Percentiles rank a stretch among this genome's conserved stretches.
Conservation (phyloP, 2,888 invertebrate species). For the Temnothorax ravouxi region DNA sequence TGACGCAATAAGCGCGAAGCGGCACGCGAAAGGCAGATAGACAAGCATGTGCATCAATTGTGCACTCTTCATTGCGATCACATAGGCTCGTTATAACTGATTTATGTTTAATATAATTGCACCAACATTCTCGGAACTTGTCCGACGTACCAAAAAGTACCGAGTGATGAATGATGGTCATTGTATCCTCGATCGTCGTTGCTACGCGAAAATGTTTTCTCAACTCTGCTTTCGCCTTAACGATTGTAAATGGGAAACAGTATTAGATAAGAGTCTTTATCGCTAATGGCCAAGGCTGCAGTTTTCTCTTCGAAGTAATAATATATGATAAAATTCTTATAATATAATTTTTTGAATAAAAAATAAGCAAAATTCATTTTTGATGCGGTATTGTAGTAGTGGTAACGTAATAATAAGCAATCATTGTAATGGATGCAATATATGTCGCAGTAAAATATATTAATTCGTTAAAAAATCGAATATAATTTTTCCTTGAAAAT, state of each 20-base stretch:
- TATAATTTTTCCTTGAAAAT: background rate
- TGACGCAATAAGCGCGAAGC: conserved; percentile 14
- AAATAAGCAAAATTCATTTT: background rate
- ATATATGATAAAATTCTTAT: background rate
- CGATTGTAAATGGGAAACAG: conserved; percentile 31
- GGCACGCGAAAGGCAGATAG: conserved; percentile 42
- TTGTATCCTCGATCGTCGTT: background rate
- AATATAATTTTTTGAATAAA: background rate
- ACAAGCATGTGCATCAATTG: conserved; percentile 56
- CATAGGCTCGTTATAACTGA: conserved; percentile 79
- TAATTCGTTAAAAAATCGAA: background rate
- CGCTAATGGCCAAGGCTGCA: background rate
- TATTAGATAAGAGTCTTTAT: conserved; percentile 25
- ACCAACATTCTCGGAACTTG: conserved; percentile 77
- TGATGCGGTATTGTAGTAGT: background rate
- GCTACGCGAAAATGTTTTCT: conserved; percentile 31
- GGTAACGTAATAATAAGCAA: background rate
- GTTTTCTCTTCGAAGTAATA: background rate
- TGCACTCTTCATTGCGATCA: conserved; percentile 63
- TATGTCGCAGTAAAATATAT: background rate
- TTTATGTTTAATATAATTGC: conserved; percentile 82
- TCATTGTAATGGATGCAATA: background rate
- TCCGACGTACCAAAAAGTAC: conserved; percentile 74
- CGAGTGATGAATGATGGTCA: conserved; percentile 32
- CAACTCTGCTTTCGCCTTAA: conserved; percentile 23